Conservation (phyloP, 1,140 invertebrate genomes). For the Panagrolaimus sp. region DNA sequence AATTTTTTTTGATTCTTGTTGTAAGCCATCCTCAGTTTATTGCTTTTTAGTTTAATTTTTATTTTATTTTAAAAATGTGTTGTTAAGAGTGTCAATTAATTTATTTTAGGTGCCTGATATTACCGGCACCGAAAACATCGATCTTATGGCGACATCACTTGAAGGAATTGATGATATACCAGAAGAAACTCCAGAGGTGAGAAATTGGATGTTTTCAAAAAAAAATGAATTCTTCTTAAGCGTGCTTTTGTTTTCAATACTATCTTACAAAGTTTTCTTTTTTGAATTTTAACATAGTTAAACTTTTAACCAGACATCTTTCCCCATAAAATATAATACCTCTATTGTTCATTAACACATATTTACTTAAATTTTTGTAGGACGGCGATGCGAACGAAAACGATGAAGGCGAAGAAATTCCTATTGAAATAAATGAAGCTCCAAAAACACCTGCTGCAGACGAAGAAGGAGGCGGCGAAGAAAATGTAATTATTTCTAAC, state of each 20-base stretch:
- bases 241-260: too few relatives aligned
- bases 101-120: constrained; percentile 54
- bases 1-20: too few relatives aligned
- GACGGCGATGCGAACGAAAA: constrained; percentile 19
- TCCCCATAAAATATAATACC: too few relatives aligned
- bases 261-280: too few relatives aligned
- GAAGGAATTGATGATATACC: constrained; percentile 55
- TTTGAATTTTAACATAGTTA: background rate
- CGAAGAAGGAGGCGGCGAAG: constrained; percentile 29
- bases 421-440: constrained; percentile 24
- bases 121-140: constrained; percentile 49
- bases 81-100: background rate
- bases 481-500: constrained; percentile 19
- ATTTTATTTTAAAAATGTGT: constrained; percentile 6
- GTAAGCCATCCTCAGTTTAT: background rate
- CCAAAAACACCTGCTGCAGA: constrained; percentile 23
- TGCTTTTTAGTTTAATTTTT: background rate
- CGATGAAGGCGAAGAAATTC: constrained; percentile 32
- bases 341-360: too few relatives aligned
- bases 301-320: too few relatives aligned
- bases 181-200: constrained; percentile 36
- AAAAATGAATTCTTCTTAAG: too few relatives aligned
- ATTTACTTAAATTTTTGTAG: too few relatives aligned
- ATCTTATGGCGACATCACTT: constrained; percentile 55
- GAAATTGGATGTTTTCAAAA: constrained; percentile 13